Percentiles rank a stretch among this genome's conserved stretches.
phyloP scores from a whole-genome alignment of 2,888 invertebrate genomes.

The Sinodicranocentrus sp. region DNA sequence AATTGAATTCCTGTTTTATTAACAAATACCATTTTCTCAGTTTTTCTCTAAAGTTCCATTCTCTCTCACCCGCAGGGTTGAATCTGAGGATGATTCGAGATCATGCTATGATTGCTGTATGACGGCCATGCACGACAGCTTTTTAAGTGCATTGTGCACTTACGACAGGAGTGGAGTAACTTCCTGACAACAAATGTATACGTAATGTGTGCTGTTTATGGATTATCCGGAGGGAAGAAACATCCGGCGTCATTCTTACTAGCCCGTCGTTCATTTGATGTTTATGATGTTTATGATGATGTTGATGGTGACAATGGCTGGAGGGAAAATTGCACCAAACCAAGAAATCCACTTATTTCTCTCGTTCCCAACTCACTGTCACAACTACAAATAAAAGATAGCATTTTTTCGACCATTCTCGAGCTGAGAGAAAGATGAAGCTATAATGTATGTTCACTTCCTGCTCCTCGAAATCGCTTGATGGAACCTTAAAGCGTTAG shows the following conservation, averaged over 20 bases:
- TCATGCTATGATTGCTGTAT: too few relatives aligned
- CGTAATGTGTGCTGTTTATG: not conserved
- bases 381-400: not conserved
- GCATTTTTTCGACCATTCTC: not conserved
- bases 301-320: slow-evolving; percentile 27
- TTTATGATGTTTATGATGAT: slow-evolving; percentile 24
- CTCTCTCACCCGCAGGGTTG: too few relatives aligned
- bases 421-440: not conserved
- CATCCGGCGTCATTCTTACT: slow-evolving; percentile 10
- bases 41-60: not conserved
- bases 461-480: not conserved
- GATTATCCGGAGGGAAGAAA: slow-evolving; percentile 14
- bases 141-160: too few relatives aligned
- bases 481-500: not conserved
- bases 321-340: slow-evolving; percentile 31
- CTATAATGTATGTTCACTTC: slow-evolving; percentile 10
- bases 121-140: too few relatives aligned
- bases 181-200: not conserved
- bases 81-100: too few relatives aligned
- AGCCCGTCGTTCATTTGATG: slow-evolving; percentile 7
- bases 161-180: too few relatives aligned
- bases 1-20: slow-evolving; percentile 8
- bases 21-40: not conserved
- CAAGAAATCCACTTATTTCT: slow-evolving; percentile 5
- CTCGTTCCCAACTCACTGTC: not conserved